Percentiles rank a stretch among this genome's conserved stretches.
Conservation (phyloP, 30 jellyfish, hydroid and myxozoan genomes). For the Calvadosia cruxmelitensis region DNA sequence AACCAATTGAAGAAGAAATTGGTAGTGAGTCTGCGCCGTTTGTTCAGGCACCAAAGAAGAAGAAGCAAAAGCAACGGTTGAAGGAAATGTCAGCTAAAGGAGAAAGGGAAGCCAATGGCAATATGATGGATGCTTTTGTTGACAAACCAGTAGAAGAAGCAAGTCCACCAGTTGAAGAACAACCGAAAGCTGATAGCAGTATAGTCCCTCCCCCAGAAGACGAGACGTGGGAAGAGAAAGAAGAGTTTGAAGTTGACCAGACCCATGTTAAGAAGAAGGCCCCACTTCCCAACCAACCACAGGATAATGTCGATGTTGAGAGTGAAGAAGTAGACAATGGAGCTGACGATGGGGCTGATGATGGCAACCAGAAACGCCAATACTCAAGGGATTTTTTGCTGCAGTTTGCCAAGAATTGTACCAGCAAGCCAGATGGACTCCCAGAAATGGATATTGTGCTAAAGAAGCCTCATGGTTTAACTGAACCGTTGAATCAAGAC, state of each 20-base stretch:
- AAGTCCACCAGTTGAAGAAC: background rate
- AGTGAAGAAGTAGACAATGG: no score
- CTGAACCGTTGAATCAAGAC: slow-evolving; percentile 68
- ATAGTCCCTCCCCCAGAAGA: slow-evolving; percentile 16
- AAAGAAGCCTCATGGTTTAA: slow-evolving; percentile 71
- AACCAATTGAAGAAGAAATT: background rate
- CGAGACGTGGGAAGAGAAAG: slow-evolving; percentile 61
- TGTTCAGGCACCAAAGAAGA: slow-evolving; percentile 41
- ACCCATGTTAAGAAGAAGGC: background rate
- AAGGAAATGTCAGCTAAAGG: slow-evolving; percentile 31
- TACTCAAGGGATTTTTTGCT: slow-evolving; percentile 81
- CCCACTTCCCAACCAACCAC: background rate
- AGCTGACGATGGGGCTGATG: background rate
- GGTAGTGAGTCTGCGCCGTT: background rate
- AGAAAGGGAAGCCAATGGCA: slow-evolving; percentile 38
- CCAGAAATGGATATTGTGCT: slow-evolving; percentile 86
- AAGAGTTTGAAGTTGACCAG: slow-evolving; percentile 9
- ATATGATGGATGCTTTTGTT: slow-evolving; percentile 77
- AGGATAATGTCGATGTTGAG: no score
- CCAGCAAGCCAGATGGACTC: slow-evolving; percentile 60
- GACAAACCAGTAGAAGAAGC: slow-evolving; percentile 81
- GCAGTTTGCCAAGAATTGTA: slow-evolving; percentile 38
- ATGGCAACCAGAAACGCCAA: slow-evolving; percentile 32
- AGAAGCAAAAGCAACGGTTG: slow-evolving; percentile 48
- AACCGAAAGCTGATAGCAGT: background rate